phyloP scores from a whole-genome alignment of 1,140 invertebrate species.

The Zophobas atratus region DNA sequence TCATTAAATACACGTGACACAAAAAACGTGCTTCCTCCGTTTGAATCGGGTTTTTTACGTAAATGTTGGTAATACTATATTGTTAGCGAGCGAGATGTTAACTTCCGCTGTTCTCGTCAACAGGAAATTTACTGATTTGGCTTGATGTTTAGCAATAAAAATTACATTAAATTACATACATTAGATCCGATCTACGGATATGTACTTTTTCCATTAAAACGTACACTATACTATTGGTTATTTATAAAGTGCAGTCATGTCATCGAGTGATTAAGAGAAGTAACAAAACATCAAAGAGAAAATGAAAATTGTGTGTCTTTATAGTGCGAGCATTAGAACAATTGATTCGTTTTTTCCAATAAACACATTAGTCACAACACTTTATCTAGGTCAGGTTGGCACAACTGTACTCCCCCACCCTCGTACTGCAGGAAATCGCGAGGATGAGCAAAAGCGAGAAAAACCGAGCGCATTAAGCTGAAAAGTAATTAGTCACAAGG shows the following conservation, averaged over 20 bases:
- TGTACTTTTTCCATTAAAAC: background rate
- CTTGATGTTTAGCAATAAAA: constrained; percentile 26
- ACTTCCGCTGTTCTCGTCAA: constrained; percentile 23
- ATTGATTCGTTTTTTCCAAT: constrained; percentile 23
- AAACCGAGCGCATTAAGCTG: background rate
- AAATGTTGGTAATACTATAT: constrained; percentile 15
- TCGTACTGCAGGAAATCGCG: constrained; percentile 1
- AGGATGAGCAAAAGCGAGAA: background rate
- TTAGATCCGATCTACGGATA: constrained; percentile 24
- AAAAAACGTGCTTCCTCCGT: constrained; percentile 33
- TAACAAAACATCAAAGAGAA: background rate
- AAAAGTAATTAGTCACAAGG: background rate
- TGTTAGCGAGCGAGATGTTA: constrained; percentile 22
- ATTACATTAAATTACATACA: constrained; percentile 1
- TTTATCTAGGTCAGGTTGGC: constrained; percentile 12
- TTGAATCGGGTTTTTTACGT: constrained; percentile 31
- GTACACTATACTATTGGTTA: background rate
- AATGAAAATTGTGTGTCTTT: background rate
- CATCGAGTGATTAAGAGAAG: background rate
- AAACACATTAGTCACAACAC: background rate
- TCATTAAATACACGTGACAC: constrained; percentile 20
- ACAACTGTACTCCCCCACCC: background rate
- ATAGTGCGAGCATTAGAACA: constrained; percentile 10
- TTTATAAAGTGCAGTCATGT: background rate
- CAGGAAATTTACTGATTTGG: constrained; percentile 33